Conservation (phyloP, 2,797 vertebrate species). For the Xenopus petersii region DNA sequence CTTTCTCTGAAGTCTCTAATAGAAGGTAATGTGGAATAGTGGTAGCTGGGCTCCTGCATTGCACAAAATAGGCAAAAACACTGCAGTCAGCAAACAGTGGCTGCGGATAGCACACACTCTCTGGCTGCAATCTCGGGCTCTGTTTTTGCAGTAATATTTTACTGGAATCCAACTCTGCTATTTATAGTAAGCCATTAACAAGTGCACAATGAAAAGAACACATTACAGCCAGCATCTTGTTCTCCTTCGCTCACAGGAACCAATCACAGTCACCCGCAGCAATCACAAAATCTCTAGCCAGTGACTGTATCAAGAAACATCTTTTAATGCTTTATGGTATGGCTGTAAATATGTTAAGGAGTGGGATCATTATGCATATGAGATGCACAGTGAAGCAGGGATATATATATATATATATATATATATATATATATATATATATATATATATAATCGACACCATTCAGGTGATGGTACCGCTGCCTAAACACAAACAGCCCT, state of each 20-base stretch:
- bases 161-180: conserved; percentile 57
- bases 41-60: conserved; percentile 16
- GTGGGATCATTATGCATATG: too few relatives aligned
- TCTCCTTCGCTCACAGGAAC: conserved; percentile 3
- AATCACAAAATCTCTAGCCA: conserved; percentile 5
- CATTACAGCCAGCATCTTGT: conserved; percentile 51
- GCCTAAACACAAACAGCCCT: too few relatives aligned
- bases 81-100: conserved; percentile 20
- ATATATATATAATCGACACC: too few relatives aligned
- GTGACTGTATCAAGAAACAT: background rate
- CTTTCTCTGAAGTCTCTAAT: background rate
- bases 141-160: conserved; percentile 54
- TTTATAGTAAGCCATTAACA: conserved; percentile 62
- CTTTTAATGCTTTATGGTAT: too few relatives aligned
- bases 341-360: too few relatives aligned
- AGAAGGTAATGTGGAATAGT: background rate
- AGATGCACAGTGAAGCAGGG: too few relatives aligned
- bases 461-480: too few relatives aligned
- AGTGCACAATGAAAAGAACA: conserved; percentile 48
- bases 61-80: conserved; percentile 4
- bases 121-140: conserved; percentile 11
- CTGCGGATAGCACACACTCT: background rate
- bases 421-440: too few relatives aligned
- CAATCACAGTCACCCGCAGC: background rate
- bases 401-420: too few relatives aligned